Evolutionary conservation across 2,888 invertebrate genomes (phyloP).

Genomic region (Diaphora mendica): DNA sequence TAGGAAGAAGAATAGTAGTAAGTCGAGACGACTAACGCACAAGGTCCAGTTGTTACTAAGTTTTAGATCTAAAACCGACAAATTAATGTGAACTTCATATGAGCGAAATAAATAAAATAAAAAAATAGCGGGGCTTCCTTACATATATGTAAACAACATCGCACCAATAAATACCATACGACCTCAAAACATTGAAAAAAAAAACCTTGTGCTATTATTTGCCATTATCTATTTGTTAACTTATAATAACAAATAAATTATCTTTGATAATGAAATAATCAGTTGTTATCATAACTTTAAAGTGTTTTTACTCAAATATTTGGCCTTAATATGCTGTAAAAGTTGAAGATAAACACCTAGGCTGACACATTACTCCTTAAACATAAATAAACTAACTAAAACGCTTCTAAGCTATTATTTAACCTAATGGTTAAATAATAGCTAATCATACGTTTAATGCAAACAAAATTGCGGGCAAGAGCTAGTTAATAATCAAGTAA

Average conservation of each 20-base stretch:
- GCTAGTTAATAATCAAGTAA: too few species aligned
- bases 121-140: neutral
- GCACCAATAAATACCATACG: neutral
- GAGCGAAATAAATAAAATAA: too few species aligned
- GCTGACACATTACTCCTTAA: neutral
- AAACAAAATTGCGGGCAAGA: too few species aligned
- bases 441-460: too few species aligned
- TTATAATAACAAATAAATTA: slow-evolving; percentile 5
- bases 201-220: neutral
- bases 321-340: neutral
- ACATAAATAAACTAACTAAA: neutral
- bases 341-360: neutral
- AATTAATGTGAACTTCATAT: too few species aligned
- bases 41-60: too few species aligned
- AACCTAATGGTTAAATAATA: too few species aligned
- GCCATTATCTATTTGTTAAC: neutral
- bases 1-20: too few species aligned
- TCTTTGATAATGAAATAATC: slow-evolving; percentile 4
- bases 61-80: too few species aligned
- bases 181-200: neutral
- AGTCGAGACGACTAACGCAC: too few species aligned
- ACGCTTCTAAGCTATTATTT: neutral
- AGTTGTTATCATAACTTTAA: neutral
- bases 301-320: slow-evolving; percentile 7
- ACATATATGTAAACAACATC: neutral